Conservation (phyloP, 2,797 vertebrate genomes). For the Microchirus variegatus region DNA sequence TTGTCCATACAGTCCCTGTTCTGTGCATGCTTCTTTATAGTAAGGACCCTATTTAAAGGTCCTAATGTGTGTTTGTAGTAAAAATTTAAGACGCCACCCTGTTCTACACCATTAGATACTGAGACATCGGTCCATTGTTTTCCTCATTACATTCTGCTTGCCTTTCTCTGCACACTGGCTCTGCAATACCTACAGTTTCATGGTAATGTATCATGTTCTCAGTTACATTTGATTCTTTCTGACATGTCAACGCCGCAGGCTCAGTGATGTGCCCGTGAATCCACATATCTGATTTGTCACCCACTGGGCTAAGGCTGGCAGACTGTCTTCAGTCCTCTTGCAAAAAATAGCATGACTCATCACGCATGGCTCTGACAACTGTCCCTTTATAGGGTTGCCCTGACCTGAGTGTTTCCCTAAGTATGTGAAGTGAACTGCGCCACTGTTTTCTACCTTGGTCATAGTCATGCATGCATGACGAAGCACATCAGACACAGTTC, state of each 20-base stretch:
- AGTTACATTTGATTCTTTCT: slow-evolving; percentile 46
- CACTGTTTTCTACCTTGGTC: slow-evolving; percentile 44
- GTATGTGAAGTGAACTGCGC: slow-evolving; percentile 72
- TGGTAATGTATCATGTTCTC: slow-evolving; percentile 39
- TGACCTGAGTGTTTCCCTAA: slow-evolving; percentile 5
- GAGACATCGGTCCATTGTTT: slow-evolving; percentile 7
- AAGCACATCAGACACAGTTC: slow-evolving; percentile 29
- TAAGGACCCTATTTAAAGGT: slow-evolving; percentile 13
- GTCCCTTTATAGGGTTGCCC: slow-evolving; percentile 32
- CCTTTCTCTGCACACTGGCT: background rate
- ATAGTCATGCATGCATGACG: slow-evolving; percentile 31
- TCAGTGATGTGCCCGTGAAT: slow-evolving; percentile 53
- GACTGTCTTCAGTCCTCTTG: slow-evolving; percentile 36
- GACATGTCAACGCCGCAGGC: slow-evolving; percentile 54
- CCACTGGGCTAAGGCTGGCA: slow-evolving; percentile 50
- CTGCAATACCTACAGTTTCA: slow-evolving; percentile 16
- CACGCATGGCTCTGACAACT: slow-evolving; percentile 38
- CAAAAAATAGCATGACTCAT: slow-evolving; percentile 70
- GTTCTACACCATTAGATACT: background rate
- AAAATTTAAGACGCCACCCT: slow-evolving; percentile 3
- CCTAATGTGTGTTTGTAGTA: slow-evolving; percentile 16
- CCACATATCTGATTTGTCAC: slow-evolving; percentile 56
- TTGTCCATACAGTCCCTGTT: slow-evolving; percentile 21
- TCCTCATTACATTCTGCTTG: background rate
- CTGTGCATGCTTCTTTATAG: background rate